Percentiles rank a stretch among this genome's conserved stretches.
Evolutionary conservation across 2,797 vertebrate genomes (phyloP).

Genomic region (Poeciliopsis infans): DNA sequence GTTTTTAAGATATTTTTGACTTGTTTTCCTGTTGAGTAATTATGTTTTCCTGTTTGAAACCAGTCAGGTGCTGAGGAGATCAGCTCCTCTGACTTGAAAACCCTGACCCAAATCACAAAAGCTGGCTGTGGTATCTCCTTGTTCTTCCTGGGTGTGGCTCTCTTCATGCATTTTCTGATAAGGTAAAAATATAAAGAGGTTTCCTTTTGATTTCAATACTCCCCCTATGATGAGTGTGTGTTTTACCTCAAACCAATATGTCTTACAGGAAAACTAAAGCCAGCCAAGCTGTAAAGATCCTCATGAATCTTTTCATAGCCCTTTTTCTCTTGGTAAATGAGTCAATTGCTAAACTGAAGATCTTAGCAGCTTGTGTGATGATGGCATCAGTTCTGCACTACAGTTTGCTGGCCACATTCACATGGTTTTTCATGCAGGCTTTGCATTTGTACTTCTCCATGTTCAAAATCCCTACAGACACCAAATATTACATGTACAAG

Average conservation of each 20-base stretch:
- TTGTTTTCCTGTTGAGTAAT: no score
- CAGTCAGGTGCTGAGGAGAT: constrained; percentile 32
- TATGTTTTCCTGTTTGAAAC: not conserved
- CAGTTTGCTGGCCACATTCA: constrained; percentile 65
- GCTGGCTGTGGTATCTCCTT: constrained; percentile 68
- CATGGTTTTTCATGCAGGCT: constrained; percentile 71
- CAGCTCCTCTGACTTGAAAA: constrained; percentile 7
- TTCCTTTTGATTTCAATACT: not conserved
- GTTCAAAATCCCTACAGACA: not conserved
- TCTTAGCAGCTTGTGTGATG: constrained; percentile 14
- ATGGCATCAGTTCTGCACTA: constrained; percentile 66
- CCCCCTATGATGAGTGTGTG: not conserved
- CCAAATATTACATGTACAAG: constrained; percentile 55
- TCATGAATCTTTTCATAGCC: constrained; percentile 68
- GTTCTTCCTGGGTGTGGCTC: constrained; percentile 55
- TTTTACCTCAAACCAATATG: not conserved
- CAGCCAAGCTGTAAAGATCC: constrained; percentile 49
- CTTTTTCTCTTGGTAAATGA: constrained; percentile 60
- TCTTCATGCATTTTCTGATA: constrained; percentile 62
- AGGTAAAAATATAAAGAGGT: constrained; percentile 29
- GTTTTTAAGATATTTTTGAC: no score
- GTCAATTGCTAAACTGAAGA: constrained; percentile 34
- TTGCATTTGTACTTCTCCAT: constrained; percentile 59
- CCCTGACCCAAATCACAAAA: constrained; percentile 62
- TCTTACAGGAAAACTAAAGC: constrained; percentile 45